Evolutionary conservation across 2,113 vertebrate genomes (phyloP).

Genomic region (Microcebus lehilahytsara): DNA sequence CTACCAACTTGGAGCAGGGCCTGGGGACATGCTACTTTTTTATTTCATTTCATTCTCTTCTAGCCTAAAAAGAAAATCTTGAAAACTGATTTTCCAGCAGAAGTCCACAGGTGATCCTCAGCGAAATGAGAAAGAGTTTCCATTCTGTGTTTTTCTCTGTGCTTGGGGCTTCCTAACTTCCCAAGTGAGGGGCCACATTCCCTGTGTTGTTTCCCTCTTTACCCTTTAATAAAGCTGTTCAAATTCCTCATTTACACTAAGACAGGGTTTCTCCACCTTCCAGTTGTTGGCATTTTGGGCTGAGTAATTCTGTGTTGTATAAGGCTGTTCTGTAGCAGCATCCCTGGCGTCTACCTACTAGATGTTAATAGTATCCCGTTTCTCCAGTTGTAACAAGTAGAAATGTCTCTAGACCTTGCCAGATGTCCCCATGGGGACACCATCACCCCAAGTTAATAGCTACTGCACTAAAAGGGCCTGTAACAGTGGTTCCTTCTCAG

Average conservation of each 20-base stretch:
- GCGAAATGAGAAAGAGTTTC: not conserved
- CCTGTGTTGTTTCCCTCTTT: not conserved
- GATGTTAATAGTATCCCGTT: not conserved
- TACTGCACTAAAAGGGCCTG: not conserved
- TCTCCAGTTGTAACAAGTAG: not conserved
- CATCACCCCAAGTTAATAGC: not conserved
- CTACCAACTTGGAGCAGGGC: not conserved
- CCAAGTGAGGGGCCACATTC: accelerated
- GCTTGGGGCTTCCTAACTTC: not conserved
- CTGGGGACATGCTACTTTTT: not conserved
- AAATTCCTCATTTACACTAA: not conserved
- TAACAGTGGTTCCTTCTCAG: not conserved
- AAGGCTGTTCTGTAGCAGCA: not conserved
- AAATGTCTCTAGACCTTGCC: not conserved
- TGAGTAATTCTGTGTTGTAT: not conserved
- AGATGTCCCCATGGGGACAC: not conserved
- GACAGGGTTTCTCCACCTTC: not conserved
- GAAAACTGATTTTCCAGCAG: not conserved
- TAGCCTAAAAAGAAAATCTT: not conserved
- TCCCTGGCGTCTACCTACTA: not conserved
- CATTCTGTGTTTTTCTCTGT: not conserved
- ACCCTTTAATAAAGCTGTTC: not conserved
- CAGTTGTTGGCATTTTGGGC: too few relatives aligned
- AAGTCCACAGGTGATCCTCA: not conserved
- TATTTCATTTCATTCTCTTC: not conserved